Evolutionary conservation across 2,888 invertebrate genomes (phyloP), one percentile per base, ranked within the genome.

Genomic region (Rhagophthalmus giganteus): DNA sequence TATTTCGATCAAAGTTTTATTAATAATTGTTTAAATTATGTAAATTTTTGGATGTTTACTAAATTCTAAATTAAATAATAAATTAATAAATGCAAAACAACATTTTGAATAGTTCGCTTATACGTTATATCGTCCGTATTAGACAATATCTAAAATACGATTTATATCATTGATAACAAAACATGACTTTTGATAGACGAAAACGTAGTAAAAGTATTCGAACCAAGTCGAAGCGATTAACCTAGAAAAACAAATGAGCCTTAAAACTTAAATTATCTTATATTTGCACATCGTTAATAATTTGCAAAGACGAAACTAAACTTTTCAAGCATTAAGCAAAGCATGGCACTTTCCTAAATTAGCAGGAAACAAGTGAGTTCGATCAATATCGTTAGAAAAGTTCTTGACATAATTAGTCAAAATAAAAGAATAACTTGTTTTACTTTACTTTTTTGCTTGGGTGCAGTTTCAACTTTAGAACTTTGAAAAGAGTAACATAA

Each of bases 241-340:
- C 44, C 31, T 34, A 26, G 26, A 51, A 30, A 24, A 50, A 28
- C 24, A 44, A 50, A 34, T 39, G 35, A 46, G 40, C 45, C 45
- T 32, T 45, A 26, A 45, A 45, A 51, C 40, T 51, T 45, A 40
- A 46, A 51, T 51, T 45, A 44, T 44, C 35, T 44, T 35, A 45
- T 51, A 51, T 51, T 51, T 51, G 45, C 45, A 51, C 45, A 45
- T 51, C 51, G 45, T 51, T 51, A 51, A 51, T 51, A 51, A 51
- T 45, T 51, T 26, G 38, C 45, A 35, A 45, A 33, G 51, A 45
- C 25, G 33, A 31, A 40, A 28, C 35, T 27, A 45, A 50, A 51
- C 51, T 51, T 51, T 46, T 26, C 14, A 45, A 35, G 45, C 38
- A 44, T 42, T 50, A 38, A 31, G 30, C 31, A 32, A 39, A 20